Percentiles rank a stretch among this genome's conserved stretches.
These are phyloP conservation scores for Erpornis zantholeuca DNA, from an alignment of 2,113 vertebrate genomes.

Conservation along the genomic window DNA sequence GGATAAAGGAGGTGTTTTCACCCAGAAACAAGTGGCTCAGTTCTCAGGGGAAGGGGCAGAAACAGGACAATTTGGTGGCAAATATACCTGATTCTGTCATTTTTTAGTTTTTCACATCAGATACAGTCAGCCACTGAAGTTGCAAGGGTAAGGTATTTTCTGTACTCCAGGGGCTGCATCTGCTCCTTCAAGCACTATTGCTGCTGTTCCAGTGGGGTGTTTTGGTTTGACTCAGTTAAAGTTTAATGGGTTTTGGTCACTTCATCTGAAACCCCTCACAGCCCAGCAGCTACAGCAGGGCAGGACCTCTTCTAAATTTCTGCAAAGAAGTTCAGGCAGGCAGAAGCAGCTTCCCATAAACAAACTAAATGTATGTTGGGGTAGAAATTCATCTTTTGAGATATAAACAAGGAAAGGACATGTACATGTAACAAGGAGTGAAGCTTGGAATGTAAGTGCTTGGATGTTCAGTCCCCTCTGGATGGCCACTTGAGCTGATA, in stretches of 20 bases:
- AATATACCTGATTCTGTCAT: neutral
- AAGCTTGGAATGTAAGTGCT: neutral
- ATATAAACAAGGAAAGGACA: neutral
- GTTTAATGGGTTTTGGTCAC: neutral
- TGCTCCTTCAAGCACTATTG: neutral
- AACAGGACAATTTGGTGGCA: neutral
- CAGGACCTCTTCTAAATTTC: neutral
- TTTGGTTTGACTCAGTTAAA: neutral
- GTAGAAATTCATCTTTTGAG: neutral
- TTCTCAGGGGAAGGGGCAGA: rapidly evolving
- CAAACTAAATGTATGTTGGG: neutral
- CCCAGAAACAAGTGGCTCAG: neutral
- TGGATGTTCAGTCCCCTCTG: neutral
- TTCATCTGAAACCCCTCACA: neutral
- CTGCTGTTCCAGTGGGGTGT: neutral
- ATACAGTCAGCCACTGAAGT: neutral
- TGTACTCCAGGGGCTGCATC: neutral
- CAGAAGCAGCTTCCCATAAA: neutral
- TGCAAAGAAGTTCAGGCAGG: neutral
- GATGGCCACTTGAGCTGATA: neutral
- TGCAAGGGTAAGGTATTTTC: neutral
- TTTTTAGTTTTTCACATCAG: neutral
- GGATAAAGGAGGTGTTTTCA: neutral
- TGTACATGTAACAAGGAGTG: neutral
- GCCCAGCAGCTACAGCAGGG: neutral